Evolutionary conservation across 2,797 vertebrate genomes (phyloP).

Genomic region (Premnoplex brunnescens): DNA sequence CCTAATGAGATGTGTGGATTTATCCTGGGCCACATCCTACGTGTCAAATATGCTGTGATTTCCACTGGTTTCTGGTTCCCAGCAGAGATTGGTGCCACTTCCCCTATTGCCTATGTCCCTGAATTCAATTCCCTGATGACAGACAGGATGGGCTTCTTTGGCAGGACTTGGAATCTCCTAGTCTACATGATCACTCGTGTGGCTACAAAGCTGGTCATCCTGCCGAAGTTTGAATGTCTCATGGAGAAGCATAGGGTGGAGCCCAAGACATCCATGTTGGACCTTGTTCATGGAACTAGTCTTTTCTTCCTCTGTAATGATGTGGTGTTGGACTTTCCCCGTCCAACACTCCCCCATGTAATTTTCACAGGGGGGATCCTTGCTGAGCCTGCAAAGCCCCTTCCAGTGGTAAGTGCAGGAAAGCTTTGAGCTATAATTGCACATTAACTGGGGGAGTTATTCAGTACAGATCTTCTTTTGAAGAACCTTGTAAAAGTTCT

Average conservation of each 20-base stretch:
- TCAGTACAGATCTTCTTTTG: background rate
- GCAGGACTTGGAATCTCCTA: slow-evolving; percentile 68
- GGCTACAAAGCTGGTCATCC: slow-evolving; percentile 60
- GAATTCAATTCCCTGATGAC: slow-evolving; percentile 76
- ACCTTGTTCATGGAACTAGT: slow-evolving; percentile 61
- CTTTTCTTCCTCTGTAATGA: slow-evolving; percentile 70
- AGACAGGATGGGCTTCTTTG: slow-evolving; percentile 70
- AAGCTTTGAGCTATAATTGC: background rate
- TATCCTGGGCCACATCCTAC: slow-evolving; percentile 66
- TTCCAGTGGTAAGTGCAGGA: slow-evolving; percentile 60
- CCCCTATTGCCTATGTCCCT: slow-evolving; percentile 71
- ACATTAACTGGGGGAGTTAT: background rate
- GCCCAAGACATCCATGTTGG: slow-evolving; percentile 60
- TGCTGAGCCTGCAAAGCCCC: slow-evolving; percentile 55
- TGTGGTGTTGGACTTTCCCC: slow-evolving; percentile 69
- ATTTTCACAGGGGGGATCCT: slow-evolving; percentile 71
- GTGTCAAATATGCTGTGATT: slow-evolving; percentile 54
- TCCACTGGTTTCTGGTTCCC: slow-evolving; percentile 76
- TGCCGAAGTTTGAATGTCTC: slow-evolving; percentile 66
- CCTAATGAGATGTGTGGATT: slow-evolving; percentile 73
- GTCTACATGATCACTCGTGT: slow-evolving; percentile 64
- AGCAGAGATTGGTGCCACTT: slow-evolving; percentile 68
- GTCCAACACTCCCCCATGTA: slow-evolving; percentile 64
- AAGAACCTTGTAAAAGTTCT: background rate
- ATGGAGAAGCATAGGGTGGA: slow-evolving; percentile 56